Base-by-base conservation (phyloP, 2,113 vertebrate species). In the Clarias batrachus region DNA sequence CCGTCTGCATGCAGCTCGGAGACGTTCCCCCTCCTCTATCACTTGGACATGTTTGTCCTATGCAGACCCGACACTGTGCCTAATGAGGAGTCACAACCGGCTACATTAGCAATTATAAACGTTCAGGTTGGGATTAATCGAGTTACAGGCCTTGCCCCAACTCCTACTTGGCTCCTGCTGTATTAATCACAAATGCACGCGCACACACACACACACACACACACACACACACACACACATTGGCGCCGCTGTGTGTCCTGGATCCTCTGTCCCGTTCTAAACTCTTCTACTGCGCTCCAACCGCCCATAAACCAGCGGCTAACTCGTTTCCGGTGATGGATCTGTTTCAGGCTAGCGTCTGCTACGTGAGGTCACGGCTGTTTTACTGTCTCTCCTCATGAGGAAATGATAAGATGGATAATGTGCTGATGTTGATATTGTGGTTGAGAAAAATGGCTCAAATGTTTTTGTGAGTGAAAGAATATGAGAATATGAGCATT, bases 121-220 rank as follows among this genome's bases (percentile, higher is more conserved):
- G 90, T 91, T 92, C 92, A 92, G 92, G 93, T 94, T 92, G 88
- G 91, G 92, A 95, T 94, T 92, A 93, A 95, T 94, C 91, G 92
- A 94, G 94, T 93, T 93, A 94, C 87, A 86, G 90, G 90, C 88
- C 54, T 62, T 92, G 78, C 91, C 92, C 90, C 92, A 92, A 92
- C 90, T 87, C 87, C 87, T 91, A 84, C 90, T 92, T 89, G 89
- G 78, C 83, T 87, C 88, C 87, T 92, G 91, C 91, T 86, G 30
- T 91, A 95, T 95, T 92, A 93, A 94, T 95, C 94, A 94, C 33
- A 0, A 12, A 3, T 11, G 56, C 14, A 21, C 19, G 27, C 70
- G 3, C 62, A 25, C 82, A 54, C 48, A 21, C 65, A 23, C 73
- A 41, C 41, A 27, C 19, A 48, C 70, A 7, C 62, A 25, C 82